Base-by-base conservation (phyloP, 2,888 invertebrate species). In the Thymelicus acteon region DNA sequence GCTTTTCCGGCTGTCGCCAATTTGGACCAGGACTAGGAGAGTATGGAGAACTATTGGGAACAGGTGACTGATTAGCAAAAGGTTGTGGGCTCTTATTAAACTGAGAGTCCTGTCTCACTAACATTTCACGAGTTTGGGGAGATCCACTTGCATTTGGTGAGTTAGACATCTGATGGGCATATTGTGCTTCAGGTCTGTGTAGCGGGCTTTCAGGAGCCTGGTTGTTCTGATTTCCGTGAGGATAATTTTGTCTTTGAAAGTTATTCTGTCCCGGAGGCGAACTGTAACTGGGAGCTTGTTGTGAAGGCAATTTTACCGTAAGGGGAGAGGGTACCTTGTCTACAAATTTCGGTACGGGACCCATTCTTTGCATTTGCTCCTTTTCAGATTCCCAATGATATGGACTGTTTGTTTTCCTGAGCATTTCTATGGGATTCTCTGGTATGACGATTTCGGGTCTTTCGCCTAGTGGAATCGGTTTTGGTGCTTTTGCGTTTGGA, bases 371-470 rank as follows among this genome's bases (percentile, higher is more conserved):
- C 78, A 91, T 83, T 69, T 95, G 94, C 73, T 95, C 92, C 81
- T 95, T 94, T 82, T 95, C 95, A 57, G 90, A 88, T 81, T 95
- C 95, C 94, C 95, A 95, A 75, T 95, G 95, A 75, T 95, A 95
- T 0, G 96, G 96, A 72, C 96, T 96, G 73, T 96, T 95, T 4
- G 96, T 96, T 91, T 96, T 96, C 76, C 95, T 94, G 74, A 96
- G 85, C 89, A 95, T 92, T 39, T 96, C 95, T 86, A 96, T 96
- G 0, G 96, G 96, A 83, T 96, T 96, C 74, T 96, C 94, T 7
- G 96, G 96, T 63, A 96, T 96, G 24, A 96, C 96, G 79, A 96
- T 96, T 89, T 96, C 96, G 19, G 96, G 96, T 72, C 96, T 91
- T 85, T 95, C 95, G 48, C 95, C 95, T 64, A 89, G 81, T 68